Percentiles rank a stretch among this genome's conserved stretches.
Evolutionary conservation across 2,113 vertebrate genomes (phyloP).

Genomic region (Carassius carassius): DNA sequence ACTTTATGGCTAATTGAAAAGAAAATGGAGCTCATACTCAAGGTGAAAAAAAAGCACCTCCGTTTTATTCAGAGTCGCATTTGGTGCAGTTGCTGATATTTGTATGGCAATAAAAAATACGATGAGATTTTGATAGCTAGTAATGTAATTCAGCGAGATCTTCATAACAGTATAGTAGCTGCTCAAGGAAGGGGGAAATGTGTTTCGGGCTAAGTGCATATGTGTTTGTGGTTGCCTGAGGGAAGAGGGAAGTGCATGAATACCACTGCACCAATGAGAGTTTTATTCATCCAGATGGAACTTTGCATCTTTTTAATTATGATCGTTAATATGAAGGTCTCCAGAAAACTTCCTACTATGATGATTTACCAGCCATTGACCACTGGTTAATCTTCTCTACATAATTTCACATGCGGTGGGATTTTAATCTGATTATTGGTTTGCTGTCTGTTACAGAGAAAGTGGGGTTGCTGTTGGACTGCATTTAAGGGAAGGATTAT

Average conservation of each 20-base stretch:
- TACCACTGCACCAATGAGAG: slow-evolving; percentile 8
- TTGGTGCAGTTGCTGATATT: not conserved
- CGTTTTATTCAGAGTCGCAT: not conserved
- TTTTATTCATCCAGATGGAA: not conserved
- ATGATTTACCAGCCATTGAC: slow-evolving; percentile 19
- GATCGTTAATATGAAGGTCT: not conserved
- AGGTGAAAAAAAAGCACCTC: too few relatives aligned
- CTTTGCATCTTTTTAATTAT: slow-evolving; percentile 1
- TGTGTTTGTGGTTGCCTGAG: not conserved
- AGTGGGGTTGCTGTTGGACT: not conserved
- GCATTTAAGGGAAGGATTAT: not conserved
- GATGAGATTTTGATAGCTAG: not conserved
- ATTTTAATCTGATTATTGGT: slow-evolving; percentile 44
- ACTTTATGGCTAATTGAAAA: not conserved
- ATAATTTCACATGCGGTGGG: slow-evolving; percentile 25
- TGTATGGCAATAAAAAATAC: not conserved
- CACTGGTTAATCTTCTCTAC: slow-evolving; percentile 30
- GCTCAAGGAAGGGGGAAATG: slow-evolving; percentile 16
- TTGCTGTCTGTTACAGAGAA: not conserved
- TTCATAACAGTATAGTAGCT: not conserved
- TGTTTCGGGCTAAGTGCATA: not conserved
- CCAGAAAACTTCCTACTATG: not conserved
- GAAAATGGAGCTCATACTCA: too few relatives aligned
- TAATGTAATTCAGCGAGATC: not conserved
- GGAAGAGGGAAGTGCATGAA: not conserved